These are phyloP conservation scores for Hyposoter didymator DNA, from an alignment of 2,888 invertebrate species.

Conservation along the genomic window DNA sequence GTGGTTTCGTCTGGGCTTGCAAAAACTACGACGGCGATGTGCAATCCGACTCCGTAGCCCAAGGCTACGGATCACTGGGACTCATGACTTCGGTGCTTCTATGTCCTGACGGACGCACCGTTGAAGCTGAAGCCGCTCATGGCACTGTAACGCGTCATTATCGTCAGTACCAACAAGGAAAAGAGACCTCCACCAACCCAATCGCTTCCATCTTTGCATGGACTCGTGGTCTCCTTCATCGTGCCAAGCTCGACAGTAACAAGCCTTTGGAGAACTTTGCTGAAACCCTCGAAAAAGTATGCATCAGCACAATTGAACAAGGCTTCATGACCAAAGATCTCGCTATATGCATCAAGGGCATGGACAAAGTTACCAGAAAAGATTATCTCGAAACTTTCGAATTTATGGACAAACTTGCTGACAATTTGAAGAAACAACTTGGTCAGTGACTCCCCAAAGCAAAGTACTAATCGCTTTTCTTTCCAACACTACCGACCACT, in stretches of 20 bases:
- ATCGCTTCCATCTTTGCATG: constrained; percentile 99
- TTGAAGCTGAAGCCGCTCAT: constrained; percentile 99
- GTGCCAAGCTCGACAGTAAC: constrained; percentile 97
- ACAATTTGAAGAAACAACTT: constrained; percentile 91
- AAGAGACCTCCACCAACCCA: constrained; percentile 99
- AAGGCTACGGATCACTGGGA: constrained; percentile 98
- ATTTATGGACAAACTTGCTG: constrained; percentile 97
- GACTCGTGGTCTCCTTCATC: constrained; percentile 96
- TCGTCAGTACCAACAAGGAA: constrained; percentile 95
- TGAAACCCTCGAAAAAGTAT: constrained; percentile 94
- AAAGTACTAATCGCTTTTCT: constrained; percentile 49
- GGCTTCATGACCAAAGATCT: constrained; percentile 99
- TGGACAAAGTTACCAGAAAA: constrained; percentile 89
- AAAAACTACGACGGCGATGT: constrained; percentile 99
- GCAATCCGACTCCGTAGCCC: constrained; percentile 99
- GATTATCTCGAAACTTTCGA: constrained; percentile 99
- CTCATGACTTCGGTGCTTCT: constrained; percentile 99
- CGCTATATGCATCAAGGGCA: constrained; percentile 98
- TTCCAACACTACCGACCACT: background rate
- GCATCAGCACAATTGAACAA: constrained; percentile 97
- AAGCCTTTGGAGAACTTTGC: constrained; percentile 91
- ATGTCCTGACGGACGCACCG: constrained; percentile 99
- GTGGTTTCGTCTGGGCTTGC: constrained; percentile 99
- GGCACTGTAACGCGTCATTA: constrained; percentile 98
- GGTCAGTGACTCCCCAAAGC: constrained; percentile 79